Percentiles rank a stretch among this genome's conserved stretches.
Evolutionary conservation across 2,888 invertebrate species (phyloP).

Genomic region (Leptinotarsa rubiginosa): DNA sequence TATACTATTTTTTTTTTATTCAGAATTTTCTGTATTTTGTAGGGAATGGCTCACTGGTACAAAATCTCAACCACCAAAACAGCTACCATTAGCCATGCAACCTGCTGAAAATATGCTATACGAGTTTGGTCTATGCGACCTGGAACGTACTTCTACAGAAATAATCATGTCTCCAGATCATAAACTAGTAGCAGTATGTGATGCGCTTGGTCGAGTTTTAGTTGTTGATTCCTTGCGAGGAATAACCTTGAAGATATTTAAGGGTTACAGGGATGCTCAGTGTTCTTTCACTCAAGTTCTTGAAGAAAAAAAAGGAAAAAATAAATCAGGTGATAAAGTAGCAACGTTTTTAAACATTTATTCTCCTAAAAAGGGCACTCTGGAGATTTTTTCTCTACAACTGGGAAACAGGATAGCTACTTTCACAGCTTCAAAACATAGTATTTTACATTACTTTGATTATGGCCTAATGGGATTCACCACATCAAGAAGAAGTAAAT

Average conservation of each 20-base stretch:
- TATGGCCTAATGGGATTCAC: slow-evolving; percentile 84
- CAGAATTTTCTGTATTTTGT: slow-evolving; percentile 30
- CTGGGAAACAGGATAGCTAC: slow-evolving; percentile 91
- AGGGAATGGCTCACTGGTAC: slow-evolving; percentile 70
- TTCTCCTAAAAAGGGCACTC: slow-evolving; percentile 89
- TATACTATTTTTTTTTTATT: too few species aligned
- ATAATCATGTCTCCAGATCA: slow-evolving; percentile 85
- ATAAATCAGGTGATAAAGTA: slow-evolving; percentile 64
- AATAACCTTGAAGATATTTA: slow-evolving; percentile 87
- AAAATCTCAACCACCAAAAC: slow-evolving; percentile 66
- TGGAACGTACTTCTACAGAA: slow-evolving; percentile 79
- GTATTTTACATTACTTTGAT: slow-evolving; percentile 82
- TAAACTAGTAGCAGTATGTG: slow-evolving; percentile 83
- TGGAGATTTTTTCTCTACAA: slow-evolving; percentile 94
- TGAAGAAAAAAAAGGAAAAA: slow-evolving; percentile 69
- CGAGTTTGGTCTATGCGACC: slow-evolving; percentile 85
- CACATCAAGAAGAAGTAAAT: slow-evolving; percentile 69
- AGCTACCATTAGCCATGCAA: slow-evolving; percentile 65
- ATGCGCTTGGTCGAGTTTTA: slow-evolving; percentile 88
- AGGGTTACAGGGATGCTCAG: slow-evolving; percentile 96
- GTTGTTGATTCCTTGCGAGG: slow-evolving; percentile 86
- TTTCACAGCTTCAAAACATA: slow-evolving; percentile 89
- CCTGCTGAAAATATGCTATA: slow-evolving; percentile 81
- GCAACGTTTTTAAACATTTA: slow-evolving; percentile 92
- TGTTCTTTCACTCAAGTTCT: slow-evolving; percentile 91